Evolutionary conservation across 2,113 vertebrate species (phyloP).

Genomic region (Piaya cayana): DNA sequence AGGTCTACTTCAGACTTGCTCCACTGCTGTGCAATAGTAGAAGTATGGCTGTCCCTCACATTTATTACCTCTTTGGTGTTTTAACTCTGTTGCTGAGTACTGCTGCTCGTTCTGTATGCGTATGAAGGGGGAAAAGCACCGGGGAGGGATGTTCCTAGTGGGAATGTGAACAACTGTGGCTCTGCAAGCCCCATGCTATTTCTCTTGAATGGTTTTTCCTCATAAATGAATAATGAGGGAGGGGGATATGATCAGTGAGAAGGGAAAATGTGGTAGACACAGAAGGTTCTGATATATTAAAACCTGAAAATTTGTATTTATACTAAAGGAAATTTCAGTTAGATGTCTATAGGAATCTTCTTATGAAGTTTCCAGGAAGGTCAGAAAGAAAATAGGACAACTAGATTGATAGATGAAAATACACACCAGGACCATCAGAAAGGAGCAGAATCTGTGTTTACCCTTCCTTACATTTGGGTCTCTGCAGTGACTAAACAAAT

Average conservation of each 20-base stretch:
- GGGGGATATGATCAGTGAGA: background rate
- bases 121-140: conserved; percentile 2
- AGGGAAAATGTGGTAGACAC: background rate
- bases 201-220: conserved; percentile 43
- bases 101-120: conserved; percentile 4
- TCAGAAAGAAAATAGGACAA: background rate
- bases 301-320: background rate
- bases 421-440: background rate
- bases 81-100: background rate
- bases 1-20: background rate
- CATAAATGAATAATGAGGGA: background rate
- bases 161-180: background rate
- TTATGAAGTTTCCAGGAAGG: background rate
- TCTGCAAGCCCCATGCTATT: background rate
- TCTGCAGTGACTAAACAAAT: background rate
- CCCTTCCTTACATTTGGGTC: background rate
- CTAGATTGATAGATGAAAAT: background rate
- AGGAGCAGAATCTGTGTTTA: background rate
- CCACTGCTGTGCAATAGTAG: background rate
- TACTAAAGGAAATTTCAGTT: background rate
- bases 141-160: background rate
- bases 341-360: background rate
- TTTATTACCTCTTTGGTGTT: background rate
- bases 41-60: background rate
- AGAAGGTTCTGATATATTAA: conserved; percentile 18